Evolutionary conservation across 2,113 vertebrate species (phyloP), one percentile per base, ranked within the genome.

Genomic region (Bombycilla garrulus): DNA sequence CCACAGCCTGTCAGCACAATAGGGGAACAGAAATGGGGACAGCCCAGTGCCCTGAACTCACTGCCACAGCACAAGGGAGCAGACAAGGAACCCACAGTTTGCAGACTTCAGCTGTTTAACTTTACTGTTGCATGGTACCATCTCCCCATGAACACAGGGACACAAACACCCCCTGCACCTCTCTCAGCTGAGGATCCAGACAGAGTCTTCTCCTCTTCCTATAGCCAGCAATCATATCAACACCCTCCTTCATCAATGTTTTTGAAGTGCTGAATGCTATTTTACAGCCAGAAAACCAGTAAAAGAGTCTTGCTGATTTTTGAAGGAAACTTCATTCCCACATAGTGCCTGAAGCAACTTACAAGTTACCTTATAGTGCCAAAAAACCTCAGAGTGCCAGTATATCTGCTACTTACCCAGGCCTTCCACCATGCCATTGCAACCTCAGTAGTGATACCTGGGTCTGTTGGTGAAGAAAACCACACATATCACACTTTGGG

Each of bases 391-490:
- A 15, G 51, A 7, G 23, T 36, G 15, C 77, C 31, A 51, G 3
- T 38, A 60, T 71, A 84, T 74, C 22, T 3, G 86, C 36, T 92
- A 97, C 96, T 96, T 71, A 97, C 96, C 96, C 96, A 97, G 15
- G 94, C 96, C 69, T 81, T 97, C 96, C 96, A 97, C 96, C 96
- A 97, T 1, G 96, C 96, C 96, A 96, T 97, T 38, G 82, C 2
- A 7, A 57, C 28, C 64, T 93, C 40, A 45, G 90, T 15, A 72
- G 57, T 8, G 53, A 56, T 42, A 35, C 18, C 57, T 5, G 35
- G 38, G 8, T 88, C 94, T 97, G 90, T 8, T 45, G 62, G 36
- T 42, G 50, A 84, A 94, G 36, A 82, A 92, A 95, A 74, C 4
- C 67, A 86, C 76, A 74, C 1, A 1, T 18, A 65, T 95, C 31